Evolutionary conservation across 1,140 invertebrate species (phyloP), one percentile per base, ranked within the genome.

Genomic region (Aphaenogaster rudis): DNA sequence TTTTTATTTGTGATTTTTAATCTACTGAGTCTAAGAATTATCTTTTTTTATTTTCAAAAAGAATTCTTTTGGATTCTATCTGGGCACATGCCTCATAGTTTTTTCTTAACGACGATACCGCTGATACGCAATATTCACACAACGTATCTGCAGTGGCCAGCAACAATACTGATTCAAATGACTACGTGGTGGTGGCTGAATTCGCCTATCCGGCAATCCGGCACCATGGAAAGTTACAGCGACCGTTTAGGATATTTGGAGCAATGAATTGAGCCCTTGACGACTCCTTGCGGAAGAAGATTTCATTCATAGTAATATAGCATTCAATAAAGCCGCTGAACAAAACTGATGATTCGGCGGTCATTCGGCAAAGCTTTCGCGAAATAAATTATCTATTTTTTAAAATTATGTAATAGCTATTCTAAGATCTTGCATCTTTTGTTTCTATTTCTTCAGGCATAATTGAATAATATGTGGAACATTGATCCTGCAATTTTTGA

Each of bases 151-250:
- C 54, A 36, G 11, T 21, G 17, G 1, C 2, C 21, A 2, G 9
- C 7, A 42, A 45, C 39, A 15, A 59, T 63, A 21, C 11, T 67
- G 33, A 69, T 57, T 57, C 21, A 13, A 17, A 71, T 33, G 42
- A 21, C 17, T 36, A 17, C 13, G 15, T 36, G 39, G n/a, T 84
- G 28, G 21, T 59, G 15, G 21, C 13, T 54, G 54, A 88, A 90
- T 86, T 81, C 64, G 52, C 8, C 64, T 78, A 71, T 17, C 42
- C 42, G 33, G 72, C 71, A 74, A 78, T 81, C 39, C 11, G 42
- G 64, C 72, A 67, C 78, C 57, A 57, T 91, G 90, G 88, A 92
- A 92, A 92, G 77, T 92, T 92, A 84, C 91, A 52, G 50, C 42
- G 48, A 64, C 79, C 66, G 78, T 91, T 90, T 63, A 17, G n/a